Conservation (phyloP, 2,888 invertebrate species). For the Rhaphigaster nebulosa region DNA sequence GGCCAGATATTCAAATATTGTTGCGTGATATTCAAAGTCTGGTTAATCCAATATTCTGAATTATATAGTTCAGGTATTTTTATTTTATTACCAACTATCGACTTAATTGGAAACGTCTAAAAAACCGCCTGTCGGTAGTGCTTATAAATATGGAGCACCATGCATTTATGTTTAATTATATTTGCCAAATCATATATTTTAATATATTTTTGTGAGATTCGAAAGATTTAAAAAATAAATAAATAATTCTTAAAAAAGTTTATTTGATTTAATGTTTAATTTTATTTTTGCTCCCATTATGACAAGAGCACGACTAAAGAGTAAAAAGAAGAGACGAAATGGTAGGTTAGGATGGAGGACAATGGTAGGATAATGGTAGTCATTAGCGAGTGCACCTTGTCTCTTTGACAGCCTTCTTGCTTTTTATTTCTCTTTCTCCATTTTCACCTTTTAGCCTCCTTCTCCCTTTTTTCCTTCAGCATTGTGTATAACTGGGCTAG, state of each 20-base stretch:
- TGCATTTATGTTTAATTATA: too few species aligned
- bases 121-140: too few species aligned
- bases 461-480: not conserved
- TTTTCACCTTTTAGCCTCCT: slow-evolving; percentile 30
- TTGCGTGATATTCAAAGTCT: too few species aligned
- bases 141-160: too few species aligned
- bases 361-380: not conserved
- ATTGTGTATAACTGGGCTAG: slow-evolving; percentile 41
- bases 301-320: not conserved
- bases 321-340: not conserved
- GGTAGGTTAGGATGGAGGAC: not conserved
- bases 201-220: too few species aligned
- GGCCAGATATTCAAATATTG: too few species aligned
- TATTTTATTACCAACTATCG: too few species aligned
- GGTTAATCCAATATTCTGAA: too few species aligned
- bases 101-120: too few species aligned
- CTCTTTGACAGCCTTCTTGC: not conserved
- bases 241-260: too few species aligned
- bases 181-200: too few species aligned
- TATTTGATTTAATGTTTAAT: not conserved
- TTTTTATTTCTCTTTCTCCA: slow-evolving; percentile 37
- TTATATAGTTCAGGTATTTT: too few species aligned
- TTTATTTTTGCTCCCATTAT: not conserved
- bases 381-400: not conserved
- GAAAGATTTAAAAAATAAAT: not conserved